Evolutionary conservation across 1,140 invertebrate species (phyloP).

Genomic region (Wiebesia pumilae): DNA sequence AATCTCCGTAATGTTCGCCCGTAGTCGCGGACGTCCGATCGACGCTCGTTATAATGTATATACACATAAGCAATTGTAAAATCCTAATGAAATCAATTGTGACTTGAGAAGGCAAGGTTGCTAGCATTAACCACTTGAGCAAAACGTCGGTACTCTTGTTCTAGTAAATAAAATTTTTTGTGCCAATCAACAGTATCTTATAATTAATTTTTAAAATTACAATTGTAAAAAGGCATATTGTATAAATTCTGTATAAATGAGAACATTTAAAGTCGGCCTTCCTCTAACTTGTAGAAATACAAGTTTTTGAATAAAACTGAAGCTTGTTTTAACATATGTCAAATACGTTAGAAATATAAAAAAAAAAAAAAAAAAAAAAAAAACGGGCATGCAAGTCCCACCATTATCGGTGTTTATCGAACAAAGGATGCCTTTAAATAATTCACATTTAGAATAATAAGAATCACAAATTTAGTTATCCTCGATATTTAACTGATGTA

Average conservation of each 20-base stretch:
- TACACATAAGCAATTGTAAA: neutral
- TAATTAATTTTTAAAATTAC: neutral
- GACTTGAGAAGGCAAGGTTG: neutral
- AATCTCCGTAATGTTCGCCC: neutral
- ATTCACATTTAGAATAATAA: neutral
- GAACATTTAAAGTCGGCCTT: no score
- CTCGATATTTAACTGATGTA: neutral
- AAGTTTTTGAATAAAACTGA: neutral
- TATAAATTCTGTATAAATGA: neutral
- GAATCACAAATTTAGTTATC: neutral
- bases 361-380: no score
- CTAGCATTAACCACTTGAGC: neutral
- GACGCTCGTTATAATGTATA: neutral
- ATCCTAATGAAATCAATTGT: no score
- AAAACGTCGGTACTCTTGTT: neutral
- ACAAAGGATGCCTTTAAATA: no score
- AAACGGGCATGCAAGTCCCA: no score
- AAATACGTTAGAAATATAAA: neutral
- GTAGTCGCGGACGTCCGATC: neutral
- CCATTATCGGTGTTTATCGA: no score
- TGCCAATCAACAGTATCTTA: neutral
- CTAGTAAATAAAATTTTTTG: neutral
- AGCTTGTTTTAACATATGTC: neutral
- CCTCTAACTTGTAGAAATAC: no score
- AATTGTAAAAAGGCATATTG: neutral